These are phyloP conservation scores for Chrysochloris asiatica DNA, from an alignment of 2,113 vertebrate genomes.

Conservation along the genomic window DNA sequence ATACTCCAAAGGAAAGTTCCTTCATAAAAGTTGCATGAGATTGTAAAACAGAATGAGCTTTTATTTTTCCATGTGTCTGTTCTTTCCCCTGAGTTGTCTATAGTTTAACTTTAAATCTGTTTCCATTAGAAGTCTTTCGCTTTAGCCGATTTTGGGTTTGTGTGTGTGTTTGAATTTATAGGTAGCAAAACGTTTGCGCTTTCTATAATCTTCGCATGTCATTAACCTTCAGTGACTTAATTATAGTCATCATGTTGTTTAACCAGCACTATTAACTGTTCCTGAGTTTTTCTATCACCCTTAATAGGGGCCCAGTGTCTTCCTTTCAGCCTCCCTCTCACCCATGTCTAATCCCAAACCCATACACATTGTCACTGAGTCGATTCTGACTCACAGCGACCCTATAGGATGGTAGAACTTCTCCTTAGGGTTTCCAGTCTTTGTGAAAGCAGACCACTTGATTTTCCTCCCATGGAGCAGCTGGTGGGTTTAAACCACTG, in stretches of 20 bases:
- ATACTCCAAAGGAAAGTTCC: not conserved
- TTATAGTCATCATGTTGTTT: not conserved
- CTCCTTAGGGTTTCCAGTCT: no score
- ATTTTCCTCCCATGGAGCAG: no score
- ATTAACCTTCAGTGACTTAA: not conserved
- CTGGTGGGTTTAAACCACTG: no score
- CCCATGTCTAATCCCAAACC: not conserved
- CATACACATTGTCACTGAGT: no score
- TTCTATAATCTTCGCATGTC: not conserved
- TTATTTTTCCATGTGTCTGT: not conserved
- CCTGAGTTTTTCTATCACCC: not conserved
- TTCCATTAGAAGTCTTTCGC: not conserved
- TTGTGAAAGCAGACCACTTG: no score
- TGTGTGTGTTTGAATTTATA: not conserved
- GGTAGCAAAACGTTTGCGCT: not conserved
- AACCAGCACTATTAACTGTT: not conserved
- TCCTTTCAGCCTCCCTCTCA: not conserved
- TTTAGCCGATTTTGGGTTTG: not conserved
- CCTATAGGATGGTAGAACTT: no score
- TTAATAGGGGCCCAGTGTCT: not conserved
- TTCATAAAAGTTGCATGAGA: not conserved
- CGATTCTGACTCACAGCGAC: no score
- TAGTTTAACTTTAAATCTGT: not conserved
- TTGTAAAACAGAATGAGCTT: fast-evolving
- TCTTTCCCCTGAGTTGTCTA: no score